Conservation (phyloP, 2,797 vertebrate genomes). For the Pampus argenteus region DNA sequence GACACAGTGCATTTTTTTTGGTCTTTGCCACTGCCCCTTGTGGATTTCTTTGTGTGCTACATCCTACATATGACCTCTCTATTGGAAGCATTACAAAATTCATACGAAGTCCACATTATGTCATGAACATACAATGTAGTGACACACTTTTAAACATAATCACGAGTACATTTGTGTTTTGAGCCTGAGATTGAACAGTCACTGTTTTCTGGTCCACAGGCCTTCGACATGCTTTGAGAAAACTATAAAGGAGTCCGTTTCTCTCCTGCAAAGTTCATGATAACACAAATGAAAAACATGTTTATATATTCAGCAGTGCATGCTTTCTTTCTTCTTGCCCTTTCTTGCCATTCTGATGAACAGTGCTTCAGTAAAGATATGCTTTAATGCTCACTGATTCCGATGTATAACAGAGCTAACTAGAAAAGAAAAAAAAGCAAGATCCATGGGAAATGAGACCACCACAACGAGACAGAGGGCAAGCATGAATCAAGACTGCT, state of each 20-base stretch:
- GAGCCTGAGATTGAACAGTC: not conserved
- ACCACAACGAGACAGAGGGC: not conserved
- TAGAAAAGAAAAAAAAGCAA: too few species aligned
- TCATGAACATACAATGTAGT: not conserved
- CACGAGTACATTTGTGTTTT: not conserved
- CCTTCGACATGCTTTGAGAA: not conserved
- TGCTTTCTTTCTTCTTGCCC: not conserved
- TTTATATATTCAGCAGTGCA: not conserved
- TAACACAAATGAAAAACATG: not conserved
- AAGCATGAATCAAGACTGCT: constrained; percentile 11
- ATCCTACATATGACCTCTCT: not conserved
- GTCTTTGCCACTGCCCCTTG: not conserved
- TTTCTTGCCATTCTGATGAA: not conserved
- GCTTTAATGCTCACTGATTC: not conserved
- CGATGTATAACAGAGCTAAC: not conserved
- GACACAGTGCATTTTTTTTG: not conserved
- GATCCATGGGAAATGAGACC: constrained; percentile 22
- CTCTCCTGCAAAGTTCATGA: not conserved
- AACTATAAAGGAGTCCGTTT: not conserved
- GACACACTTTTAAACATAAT: not conserved
- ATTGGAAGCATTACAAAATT: not conserved
- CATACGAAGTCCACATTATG: not conserved
- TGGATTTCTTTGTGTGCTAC: not conserved
- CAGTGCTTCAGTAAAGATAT: not conserved
- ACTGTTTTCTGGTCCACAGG: not conserved